These are phyloP conservation scores for Platichthys stellatus DNA, from an alignment of 2,113 vertebrate genomes.

Conservation along the genomic window DNA sequence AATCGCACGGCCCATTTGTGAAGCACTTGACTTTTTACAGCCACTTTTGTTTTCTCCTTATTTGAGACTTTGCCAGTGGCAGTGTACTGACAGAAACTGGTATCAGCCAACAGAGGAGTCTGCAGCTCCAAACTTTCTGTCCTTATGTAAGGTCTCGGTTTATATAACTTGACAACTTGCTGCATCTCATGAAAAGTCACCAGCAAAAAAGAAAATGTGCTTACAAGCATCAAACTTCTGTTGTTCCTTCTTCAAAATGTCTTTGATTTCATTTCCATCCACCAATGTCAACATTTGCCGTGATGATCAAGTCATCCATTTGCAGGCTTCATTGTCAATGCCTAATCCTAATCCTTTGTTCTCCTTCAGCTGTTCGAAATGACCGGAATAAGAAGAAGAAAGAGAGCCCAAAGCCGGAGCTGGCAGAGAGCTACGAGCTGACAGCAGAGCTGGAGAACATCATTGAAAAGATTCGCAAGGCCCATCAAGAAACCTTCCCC, in stretches of 20 bases:
- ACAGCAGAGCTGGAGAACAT: slow-evolving; percentile 92
- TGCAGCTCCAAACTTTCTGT: slow-evolving; percentile 21
- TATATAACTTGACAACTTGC: neutral
- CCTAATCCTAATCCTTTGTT: slow-evolving; percentile 42
- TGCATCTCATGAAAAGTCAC: slow-evolving; percentile 16
- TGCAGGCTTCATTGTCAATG: neutral
- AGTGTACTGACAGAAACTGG: neutral
- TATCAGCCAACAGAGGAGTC: slow-evolving; percentile 11
- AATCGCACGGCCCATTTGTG: slow-evolving; percentile 6
- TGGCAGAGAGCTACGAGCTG: slow-evolving; percentile 93
- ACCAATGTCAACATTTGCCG: neutral
- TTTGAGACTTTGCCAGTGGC: slow-evolving; percentile 19
- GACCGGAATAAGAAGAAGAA: slow-evolving; percentile 99
- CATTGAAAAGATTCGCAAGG: slow-evolving; percentile 96
- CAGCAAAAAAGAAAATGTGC: neutral
- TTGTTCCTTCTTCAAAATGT: neutral
- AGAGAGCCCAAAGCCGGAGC: slow-evolving; percentile 90
- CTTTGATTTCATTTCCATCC: slow-evolving; percentile 1
- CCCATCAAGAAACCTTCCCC: slow-evolving; percentile 98
- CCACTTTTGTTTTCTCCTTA: slow-evolving; percentile 18
- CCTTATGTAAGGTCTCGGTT: slow-evolving; percentile 16
- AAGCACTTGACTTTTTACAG: slow-evolving; percentile 4
- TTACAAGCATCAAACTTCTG: slow-evolving; percentile 7
- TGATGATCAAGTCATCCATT: neutral
- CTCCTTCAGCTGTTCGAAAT: slow-evolving; percentile 91